Base-by-base conservation (phyloP, 2,888 invertebrate species). In the Cinara cedri region DNA sequence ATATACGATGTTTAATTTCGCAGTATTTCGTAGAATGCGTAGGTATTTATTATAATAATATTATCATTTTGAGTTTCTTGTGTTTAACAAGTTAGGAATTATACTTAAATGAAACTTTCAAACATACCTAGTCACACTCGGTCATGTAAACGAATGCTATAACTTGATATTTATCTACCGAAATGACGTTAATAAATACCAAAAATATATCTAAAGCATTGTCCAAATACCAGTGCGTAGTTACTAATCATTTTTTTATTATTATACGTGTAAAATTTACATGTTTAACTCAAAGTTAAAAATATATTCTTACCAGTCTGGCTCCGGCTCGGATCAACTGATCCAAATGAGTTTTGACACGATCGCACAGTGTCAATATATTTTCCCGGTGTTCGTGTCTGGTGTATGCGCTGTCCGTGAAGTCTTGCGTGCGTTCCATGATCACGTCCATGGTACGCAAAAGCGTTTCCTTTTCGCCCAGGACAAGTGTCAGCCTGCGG, bases 331-430 rank as follows among this genome's bases (percentile, higher is more conserved):
- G 90, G 82, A 98, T 89, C 81, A 98, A 90, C 86, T 95, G 93
- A 86, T 96, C 95, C 84, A 98, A 89, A 88, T 98, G 96, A 85
- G 94, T 90, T 85, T 95, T 94, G 85, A 96, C 92, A 84, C 95
- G 90, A 86, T 98, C 97, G 85, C 96, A 87, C 81, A 89, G 87
- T 24, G 84, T 70, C 82, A 99, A 89, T 85, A 99, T 97, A 85
- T 95, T 94, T 87, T 99, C 96, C 82, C 98, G 90, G 87, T 97
- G 96, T 85, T 97, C 96, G 87, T 98, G 97, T 83, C 93, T 94
- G 82, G 98, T 99, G 87, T 98, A 99, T 82, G 98, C 97, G 83
- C 98, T 98, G 88, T 99, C 98, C 74, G 98, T 99, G 87, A 99
- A 99, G 88, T 99, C 98, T 88, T 95, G 95, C 82, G 96, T 96